Evolutionary conservation across 1,140 invertebrate genomes (phyloP).

Genomic region (Lasaia peninsularis): DNA sequence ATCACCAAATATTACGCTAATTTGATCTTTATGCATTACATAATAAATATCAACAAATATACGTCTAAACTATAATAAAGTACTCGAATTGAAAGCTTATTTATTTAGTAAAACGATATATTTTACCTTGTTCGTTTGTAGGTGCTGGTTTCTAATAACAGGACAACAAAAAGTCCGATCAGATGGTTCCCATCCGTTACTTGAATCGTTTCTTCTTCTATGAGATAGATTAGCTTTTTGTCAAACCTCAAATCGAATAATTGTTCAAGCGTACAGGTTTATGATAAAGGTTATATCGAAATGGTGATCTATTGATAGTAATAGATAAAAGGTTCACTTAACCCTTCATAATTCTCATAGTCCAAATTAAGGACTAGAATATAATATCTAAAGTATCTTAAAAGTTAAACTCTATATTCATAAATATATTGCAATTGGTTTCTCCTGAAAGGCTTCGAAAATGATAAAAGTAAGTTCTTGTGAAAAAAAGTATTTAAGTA

Average conservation of each 20-base stretch:
- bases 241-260: constrained; percentile 16
- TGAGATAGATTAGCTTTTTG: constrained; percentile 42
- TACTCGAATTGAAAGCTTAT: constrained; percentile 8
- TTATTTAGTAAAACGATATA: background rate
- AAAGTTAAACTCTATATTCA: too few relatives aligned
- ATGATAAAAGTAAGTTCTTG: too few relatives aligned
- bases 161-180: constrained; percentile 9
- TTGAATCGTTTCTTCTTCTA: constrained; percentile 31
- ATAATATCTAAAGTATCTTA: too few relatives aligned
- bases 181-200: constrained; percentile 50
- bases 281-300: background rate
- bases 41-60: background rate
- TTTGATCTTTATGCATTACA: constrained; percentile 8
- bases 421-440: too few relatives aligned
- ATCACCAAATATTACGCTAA: constrained; percentile 9
- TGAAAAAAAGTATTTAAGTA: too few relatives aligned
- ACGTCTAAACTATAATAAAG: background rate
- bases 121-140: background rate
- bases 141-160: constrained; percentile 26
- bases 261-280: constrained; percentile 10
- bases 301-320: background rate
- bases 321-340: too few relatives aligned
- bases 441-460: too few relatives aligned
- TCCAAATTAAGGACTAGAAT: too few relatives aligned
- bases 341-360: too few relatives aligned